Conservation (phyloP, 1,140 invertebrate genomes). For the Cotesia glomerata region DNA sequence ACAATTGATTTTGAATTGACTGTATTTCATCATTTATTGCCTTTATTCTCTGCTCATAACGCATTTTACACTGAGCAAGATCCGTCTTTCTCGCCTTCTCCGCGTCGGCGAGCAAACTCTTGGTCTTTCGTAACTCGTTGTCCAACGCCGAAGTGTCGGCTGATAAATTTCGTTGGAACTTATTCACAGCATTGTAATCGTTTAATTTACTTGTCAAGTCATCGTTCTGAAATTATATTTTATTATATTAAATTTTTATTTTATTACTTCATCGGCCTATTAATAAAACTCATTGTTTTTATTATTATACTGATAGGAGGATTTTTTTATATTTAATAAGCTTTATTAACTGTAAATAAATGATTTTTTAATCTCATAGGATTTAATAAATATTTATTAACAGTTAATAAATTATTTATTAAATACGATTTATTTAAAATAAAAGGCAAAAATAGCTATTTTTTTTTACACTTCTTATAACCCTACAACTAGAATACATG, state of each 20-base stretch:
- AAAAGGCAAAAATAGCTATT: too few species aligned
- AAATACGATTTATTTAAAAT: background rate
- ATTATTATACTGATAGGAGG: background rate
- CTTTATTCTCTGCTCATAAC: conserved; percentile 87
- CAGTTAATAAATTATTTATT: background rate
- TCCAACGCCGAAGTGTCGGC: conserved; percentile 77
- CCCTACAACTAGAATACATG: too few species aligned
- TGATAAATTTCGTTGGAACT: conserved; percentile 79
- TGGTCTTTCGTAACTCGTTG: conserved; percentile 75
- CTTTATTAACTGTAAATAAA: background rate
- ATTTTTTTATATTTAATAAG: too few species aligned
- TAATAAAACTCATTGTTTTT: background rate
- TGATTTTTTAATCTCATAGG: too few species aligned
- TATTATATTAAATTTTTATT: background rate
- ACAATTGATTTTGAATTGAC: conserved; percentile 78
- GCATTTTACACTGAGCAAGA: conserved; percentile 81
- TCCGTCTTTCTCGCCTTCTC: conserved; percentile 86
- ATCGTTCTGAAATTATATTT: conserved; percentile 69
- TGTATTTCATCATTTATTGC: conserved; percentile 86
- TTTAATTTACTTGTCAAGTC: conserved; percentile 81
- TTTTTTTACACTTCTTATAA: too few species aligned
- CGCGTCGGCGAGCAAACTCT: conserved; percentile 73
- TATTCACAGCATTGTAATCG: conserved; percentile 84
- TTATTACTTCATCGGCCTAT: too few species aligned
- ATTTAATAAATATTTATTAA: too few species aligned